Base-by-base conservation (phyloP, 2,113 vertebrate genomes). In the Zosterops hypoxanthus region DNA sequence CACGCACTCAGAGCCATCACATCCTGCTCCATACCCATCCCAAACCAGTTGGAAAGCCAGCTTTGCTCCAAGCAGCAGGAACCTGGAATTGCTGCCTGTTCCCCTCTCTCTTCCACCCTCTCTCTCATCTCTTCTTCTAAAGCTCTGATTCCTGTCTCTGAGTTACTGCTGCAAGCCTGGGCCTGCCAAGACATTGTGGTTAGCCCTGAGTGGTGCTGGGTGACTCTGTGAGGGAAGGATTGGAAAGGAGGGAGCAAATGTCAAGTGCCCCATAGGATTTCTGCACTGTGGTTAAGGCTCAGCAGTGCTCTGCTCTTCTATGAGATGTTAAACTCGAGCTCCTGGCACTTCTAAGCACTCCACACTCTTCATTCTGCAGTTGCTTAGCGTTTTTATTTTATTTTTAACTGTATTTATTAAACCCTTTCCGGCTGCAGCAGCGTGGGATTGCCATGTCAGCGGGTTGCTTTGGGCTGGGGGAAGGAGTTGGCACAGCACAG, bases 71-170 rank as follows among this genome's bases (percentile, higher is more conserved):
- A 28, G 46, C 31, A 63, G 33, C 28, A 7, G 56, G 36, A 65
- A 14, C 4, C 2, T 2, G 4, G 20, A 19, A 49, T 21, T 2
- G 0, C 25, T 55, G 59, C 1, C 9, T 53, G 14, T 17, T 72
- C 69, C 29, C 63, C 36, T 64, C 18, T 47, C 16, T 79, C 18
- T 34, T 31, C 28, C 49, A 4, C 18, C 8, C 72, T 6, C 5
- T 72, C 29, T 9, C 23, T 8, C 53, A 11, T 26, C n/a, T 68
- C 42, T 41, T 46, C 39, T 73, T n/a, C 59, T 42, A 20, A 59
- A 93, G 36, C 59, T 76, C 55, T 44, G 39, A 5, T 46, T 95
- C 25, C 63, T 60, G 10, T 20, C 57, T 87, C 85, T 75, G 28
- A 85, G 36, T 44, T 55, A 4, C 2, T 86, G 68, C 63, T 41